A percentile compares a stretch with the other conserved stretches of the same genome.
Evolutionary conservation across 2,113 vertebrate genomes (phyloP).

Genomic region (Phalacrocorax pelagicus): DNA sequence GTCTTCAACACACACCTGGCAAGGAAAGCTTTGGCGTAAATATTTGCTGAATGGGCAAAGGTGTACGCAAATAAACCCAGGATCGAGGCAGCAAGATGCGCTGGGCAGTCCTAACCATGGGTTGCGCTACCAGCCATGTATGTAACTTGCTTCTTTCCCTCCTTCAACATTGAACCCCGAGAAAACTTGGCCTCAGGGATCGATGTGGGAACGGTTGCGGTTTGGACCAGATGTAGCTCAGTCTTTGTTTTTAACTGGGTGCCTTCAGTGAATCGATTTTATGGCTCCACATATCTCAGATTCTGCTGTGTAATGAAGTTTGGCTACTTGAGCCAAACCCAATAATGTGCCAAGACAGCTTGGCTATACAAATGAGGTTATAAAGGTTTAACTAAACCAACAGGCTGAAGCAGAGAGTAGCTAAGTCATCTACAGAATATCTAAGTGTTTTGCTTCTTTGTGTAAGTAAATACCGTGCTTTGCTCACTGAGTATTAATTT

Average conservation of each 20-base stretch:
- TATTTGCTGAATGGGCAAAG: background rate
- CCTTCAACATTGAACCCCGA: background rate
- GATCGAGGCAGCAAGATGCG: accelerated
- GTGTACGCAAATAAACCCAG: background rate
- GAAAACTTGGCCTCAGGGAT: background rate
- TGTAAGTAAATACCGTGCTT: background rate
- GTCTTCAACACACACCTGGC: background rate
- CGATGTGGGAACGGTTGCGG: background rate
- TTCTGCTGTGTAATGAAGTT: background rate
- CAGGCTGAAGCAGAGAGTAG: background rate
- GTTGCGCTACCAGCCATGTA: background rate
- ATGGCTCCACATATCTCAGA: background rate
- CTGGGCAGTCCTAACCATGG: background rate
- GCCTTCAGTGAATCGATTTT: background rate
- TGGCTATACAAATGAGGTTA: background rate
- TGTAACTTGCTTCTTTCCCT: background rate
- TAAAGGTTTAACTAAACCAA: background rate
- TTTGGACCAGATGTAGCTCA: background rate
- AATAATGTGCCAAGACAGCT: background rate
- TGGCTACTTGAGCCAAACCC: background rate
- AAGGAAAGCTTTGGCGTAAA: background rate
- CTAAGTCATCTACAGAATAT: background rate
- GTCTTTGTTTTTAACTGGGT: background rate
- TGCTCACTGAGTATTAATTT: background rate
- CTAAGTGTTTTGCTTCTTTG: background rate